phyloP scores from a whole-genome alignment of 1,140 invertebrate species.

The Phortica variegata region DNA sequence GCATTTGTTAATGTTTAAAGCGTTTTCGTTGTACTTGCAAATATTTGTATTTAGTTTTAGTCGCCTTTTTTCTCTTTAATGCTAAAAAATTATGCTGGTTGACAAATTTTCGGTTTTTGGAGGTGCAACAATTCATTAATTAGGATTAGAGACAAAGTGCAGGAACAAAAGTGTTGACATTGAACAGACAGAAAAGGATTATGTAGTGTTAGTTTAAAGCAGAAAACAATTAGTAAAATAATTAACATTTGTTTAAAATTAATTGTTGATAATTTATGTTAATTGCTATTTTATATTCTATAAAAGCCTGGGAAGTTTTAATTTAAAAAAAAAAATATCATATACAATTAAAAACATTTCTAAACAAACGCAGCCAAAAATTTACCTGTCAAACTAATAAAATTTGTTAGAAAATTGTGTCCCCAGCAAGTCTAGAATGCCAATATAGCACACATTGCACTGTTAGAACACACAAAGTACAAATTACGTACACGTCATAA shows the following conservation, averaged over 20 bases:
- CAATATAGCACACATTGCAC: neutral
- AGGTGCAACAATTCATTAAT: constrained; percentile 1
- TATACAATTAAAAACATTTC: constrained; percentile 22
- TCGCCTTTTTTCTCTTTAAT: constrained; percentile 21
- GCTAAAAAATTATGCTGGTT: constrained; percentile 53
- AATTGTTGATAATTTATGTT: too few species aligned
- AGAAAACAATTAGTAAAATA: too few species aligned
- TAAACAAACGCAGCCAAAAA: constrained; percentile 7
- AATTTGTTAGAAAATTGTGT: too few species aligned
- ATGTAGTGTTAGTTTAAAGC: too few species aligned
- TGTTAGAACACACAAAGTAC: neutral
- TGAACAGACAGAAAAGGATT: too few species aligned
- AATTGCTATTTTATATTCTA: too few species aligned
- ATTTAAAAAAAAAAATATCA: too few species aligned
- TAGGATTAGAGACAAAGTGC: neutral
- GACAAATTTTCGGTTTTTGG: constrained; percentile 31
- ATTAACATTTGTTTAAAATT: too few species aligned
- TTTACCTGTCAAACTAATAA: constrained; percentile 2
- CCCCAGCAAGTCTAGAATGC: constrained; percentile 15
- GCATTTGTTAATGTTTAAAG: constrained; percentile 30
- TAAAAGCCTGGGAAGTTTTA: too few species aligned
- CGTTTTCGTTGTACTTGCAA: constrained; percentile 31
- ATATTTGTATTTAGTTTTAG: constrained; percentile 33
- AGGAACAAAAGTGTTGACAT: too few species aligned
- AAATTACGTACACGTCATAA: constrained; percentile 46